A percentile compares a stretch with the other conserved stretches of the same genome.
phyloP scores from a whole-genome alignment of 2,888 invertebrate species.

The Luperina nickerlii region DNA sequence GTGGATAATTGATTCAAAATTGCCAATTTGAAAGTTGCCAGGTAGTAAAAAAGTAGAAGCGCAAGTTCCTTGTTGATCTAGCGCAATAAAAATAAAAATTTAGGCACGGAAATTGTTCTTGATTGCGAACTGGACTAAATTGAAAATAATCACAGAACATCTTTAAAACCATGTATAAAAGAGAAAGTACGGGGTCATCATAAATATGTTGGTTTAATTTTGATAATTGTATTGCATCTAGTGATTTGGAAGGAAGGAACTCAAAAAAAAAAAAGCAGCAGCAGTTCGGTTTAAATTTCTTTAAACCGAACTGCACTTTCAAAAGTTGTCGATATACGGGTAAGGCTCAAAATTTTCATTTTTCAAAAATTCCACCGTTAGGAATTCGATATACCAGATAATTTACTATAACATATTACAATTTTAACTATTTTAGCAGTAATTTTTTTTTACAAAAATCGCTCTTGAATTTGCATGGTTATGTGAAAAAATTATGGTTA shows the following conservation, averaged over 20 bases:
- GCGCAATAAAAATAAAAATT: constrained; percentile 45
- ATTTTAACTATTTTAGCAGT: too few relatives aligned
- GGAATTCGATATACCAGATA: too few relatives aligned
- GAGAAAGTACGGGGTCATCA: constrained; percentile 46
- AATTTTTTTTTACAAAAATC: too few relatives aligned
- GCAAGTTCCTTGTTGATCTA: constrained; percentile 37
- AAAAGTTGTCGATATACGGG: constrained; percentile 5
- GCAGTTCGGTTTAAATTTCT: too few relatives aligned
- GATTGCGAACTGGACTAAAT: constrained; percentile 53
- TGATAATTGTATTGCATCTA: constrained; percentile 28
- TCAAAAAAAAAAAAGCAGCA: too few relatives aligned
- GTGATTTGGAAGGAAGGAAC: constrained; percentile 2
- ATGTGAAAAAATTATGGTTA: too few relatives aligned
- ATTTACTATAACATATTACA: too few relatives aligned
- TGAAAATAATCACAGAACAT: constrained; percentile 49
- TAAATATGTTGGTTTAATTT: constrained; percentile 33
- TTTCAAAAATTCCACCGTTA: too few relatives aligned
- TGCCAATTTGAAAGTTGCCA: background rate
- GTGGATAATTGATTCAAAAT: constrained; percentile 27
- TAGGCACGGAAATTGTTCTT: constrained; percentile 44
- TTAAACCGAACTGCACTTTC: background rate
- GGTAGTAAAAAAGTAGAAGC: constrained; percentile 13
- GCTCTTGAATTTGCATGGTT: too few relatives aligned
- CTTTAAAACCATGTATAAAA: constrained; percentile 35
- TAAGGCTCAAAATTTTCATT: too few relatives aligned